These are phyloP conservation scores for Sebastes trivittatus DNA, from an alignment of 2,797 vertebrate species.

Conservation along the genomic window DNA sequence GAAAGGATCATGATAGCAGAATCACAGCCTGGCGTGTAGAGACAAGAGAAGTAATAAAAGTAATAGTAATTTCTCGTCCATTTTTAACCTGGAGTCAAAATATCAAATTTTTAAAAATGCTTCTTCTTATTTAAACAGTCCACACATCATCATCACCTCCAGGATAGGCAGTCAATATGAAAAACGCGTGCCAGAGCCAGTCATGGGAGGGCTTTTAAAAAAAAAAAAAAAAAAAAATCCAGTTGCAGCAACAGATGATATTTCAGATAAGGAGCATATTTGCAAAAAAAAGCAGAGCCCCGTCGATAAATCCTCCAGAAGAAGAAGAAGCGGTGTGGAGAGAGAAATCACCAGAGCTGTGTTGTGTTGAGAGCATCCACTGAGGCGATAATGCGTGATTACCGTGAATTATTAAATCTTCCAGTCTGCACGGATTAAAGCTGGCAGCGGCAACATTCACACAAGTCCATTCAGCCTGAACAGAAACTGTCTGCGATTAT, in stretches of 20 bases:
- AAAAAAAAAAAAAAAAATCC: constrained; percentile 37
- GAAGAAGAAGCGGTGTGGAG: constrained; percentile 24
- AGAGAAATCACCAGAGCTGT: constrained; percentile 58
- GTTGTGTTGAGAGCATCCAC: constrained; percentile 66
- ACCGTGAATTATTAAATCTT: constrained; percentile 81
- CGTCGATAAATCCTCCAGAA: constrained; percentile 78
- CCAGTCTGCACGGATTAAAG: constrained; percentile 75
- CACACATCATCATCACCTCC: constrained; percentile 41
- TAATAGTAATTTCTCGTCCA: constrained; percentile 80
- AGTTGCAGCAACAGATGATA: constrained; percentile 87
- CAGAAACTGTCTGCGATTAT: constrained; percentile 80
- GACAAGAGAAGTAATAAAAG: constrained; percentile 82
- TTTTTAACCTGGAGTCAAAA: constrained; percentile 68
- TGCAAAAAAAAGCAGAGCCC: constrained; percentile 30
- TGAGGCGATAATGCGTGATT: constrained; percentile 78
- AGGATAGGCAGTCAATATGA: constrained; percentile 35
- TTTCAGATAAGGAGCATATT: constrained; percentile 72
- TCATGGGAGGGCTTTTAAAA: constrained; percentile 20
- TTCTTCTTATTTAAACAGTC: constrained; percentile 38
- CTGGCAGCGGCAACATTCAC: constrained; percentile 72
- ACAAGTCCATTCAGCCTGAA: constrained; percentile 76
- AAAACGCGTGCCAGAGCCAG: constrained; percentile 58
- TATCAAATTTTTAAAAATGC: constrained; percentile 20
- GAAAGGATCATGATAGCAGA: constrained; percentile 64
- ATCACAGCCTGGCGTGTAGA: constrained; percentile 79